Evolutionary conservation across 2,888 invertebrate genomes (phyloP), one percentile per base, ranked within the genome.

Genomic region (Tetragonula carbonaria): DNA sequence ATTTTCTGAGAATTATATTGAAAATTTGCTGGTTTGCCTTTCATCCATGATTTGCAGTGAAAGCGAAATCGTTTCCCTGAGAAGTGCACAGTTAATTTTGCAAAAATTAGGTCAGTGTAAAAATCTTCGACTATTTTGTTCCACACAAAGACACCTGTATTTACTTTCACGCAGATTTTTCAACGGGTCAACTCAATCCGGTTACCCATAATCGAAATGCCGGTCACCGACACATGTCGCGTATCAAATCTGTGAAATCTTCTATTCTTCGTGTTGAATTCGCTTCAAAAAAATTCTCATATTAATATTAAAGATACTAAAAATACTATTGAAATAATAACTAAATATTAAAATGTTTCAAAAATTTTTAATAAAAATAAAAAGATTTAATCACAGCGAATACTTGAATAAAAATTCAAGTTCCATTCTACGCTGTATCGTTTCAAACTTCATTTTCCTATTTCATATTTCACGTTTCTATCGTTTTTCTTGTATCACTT

Each of bases 151-250:
- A 38, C 51, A 14, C 23, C 18, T 18, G 84, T 57, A 38, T 57
- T 76, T 63, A 73, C 83, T 84, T 83, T 83, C 83, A 84, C 84
- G 57, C 11, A 28, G 55, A 68, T 65, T 76, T 76, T 84, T 77
- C 72, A 55, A 14, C 63, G 14, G 70, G 33, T 73, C 63, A 18
- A 14, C 13, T 28, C 55, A 77, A 55, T 63, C 67, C 63, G 68
- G 57, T 77, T 84, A 53, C n/a, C 14, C 3, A n/a, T 21, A 23
- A 50, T 57, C 83, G 63, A 84, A 77, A 84, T n/a, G 57, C 23
- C 53, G 23, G 55, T 18, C n/a, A 62, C 23, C 23, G 13, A 28
- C 18, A 6, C n/a, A 4, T 8, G n/a, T 53, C n/a, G n/a, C 55
- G 11, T 38, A 28, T 28, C 45, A 16, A 62, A 23, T 11, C 5